phyloP scores from a whole-genome alignment of 1,140 invertebrate genomes.

The Drosophila kohkoa region DNA sequence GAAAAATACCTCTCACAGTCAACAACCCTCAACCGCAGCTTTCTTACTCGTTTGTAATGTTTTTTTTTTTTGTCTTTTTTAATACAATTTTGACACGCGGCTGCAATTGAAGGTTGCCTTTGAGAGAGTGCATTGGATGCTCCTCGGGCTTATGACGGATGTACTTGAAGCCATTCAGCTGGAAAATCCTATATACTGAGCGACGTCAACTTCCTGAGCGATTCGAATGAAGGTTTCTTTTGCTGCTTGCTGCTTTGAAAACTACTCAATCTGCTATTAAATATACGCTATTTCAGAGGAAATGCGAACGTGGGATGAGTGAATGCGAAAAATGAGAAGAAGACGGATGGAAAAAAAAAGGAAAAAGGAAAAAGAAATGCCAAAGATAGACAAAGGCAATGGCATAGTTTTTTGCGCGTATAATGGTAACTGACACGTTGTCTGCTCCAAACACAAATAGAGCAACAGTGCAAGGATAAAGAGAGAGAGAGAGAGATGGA shows the following conservation, averaged over 20 bases:
- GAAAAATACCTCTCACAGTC: too few relatives aligned
- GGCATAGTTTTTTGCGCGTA: slow-evolving; percentile 76
- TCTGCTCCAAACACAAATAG: slow-evolving; percentile 21
- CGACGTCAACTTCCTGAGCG: slow-evolving; percentile 11
- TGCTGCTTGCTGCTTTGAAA: slow-evolving; percentile 21
- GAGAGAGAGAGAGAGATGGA: background rate
- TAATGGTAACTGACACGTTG: slow-evolving; percentile 63
- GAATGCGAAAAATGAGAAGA: background rate
- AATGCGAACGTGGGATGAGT: slow-evolving; percentile 7
- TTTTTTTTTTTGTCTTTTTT: background rate
- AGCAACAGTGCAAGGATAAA: background rate
- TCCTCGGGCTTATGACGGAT: slow-evolving; percentile 26
- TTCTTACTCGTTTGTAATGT: too few relatives aligned
- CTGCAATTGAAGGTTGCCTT: slow-evolving; percentile 1
- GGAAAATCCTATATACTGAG: slow-evolving; percentile 28
- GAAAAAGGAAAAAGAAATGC: slow-evolving; percentile 6
- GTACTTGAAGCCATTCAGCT: slow-evolving; percentile 28
- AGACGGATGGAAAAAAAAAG: background rate
- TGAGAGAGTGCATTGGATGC: background rate
- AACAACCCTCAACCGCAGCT: too few relatives aligned
- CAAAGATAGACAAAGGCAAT: slow-evolving; percentile 54
- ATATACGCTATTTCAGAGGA: slow-evolving; percentile 34
- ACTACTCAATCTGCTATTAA: slow-evolving; percentile 46
- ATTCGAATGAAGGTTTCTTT: slow-evolving; percentile 6
- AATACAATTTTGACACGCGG: too few relatives aligned